Evolutionary conservation across 2,888 invertebrate genomes (phyloP), one percentile per base, ranked within the genome.

Genomic region (Euphydryas editha): DNA sequence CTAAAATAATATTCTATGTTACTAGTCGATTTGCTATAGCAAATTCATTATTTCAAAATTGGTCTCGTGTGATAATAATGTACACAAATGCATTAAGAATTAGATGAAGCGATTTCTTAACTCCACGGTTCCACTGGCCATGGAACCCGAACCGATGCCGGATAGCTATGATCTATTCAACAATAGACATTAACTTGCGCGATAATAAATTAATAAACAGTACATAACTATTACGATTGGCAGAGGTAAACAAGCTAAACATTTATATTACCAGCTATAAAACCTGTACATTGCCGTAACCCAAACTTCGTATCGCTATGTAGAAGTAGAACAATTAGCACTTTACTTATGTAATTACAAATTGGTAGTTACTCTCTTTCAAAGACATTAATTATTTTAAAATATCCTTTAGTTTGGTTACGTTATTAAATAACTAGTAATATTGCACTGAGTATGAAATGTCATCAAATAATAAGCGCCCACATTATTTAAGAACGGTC

Each of bases 381-480:
- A 81, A 82, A 87, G 90, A 90, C 88, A 90, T 90, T 88, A 85
- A 86, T 89, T 88, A 88, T 84, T 86, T 90, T 89, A 90, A 90
- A 88, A 91, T 93, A 93, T 92, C 89, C 83, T 92, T 93, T 92
- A 93, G 93, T 93, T 93, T 93, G 93, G 93, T 93, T 93, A 93
- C 93, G 92, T 92, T 89, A 93, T 92, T 92, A 92, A 91, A 92
- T 93, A 93, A 93, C 93, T 93, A 93, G 93, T 92, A 92, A 93
- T 93, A 93, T 93, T 93, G 93, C 93, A 93, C 93, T 93, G 93
- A 93, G 93, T 93, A 93, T 93, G 93, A 92, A 92, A 91, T 89
- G 88, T 90, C 90, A 92, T 90, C 85, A 92, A 93, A 92, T 92
- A 87, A 92, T 92, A 92, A 92, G 93, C 89, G 92, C 92, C 92